Evolutionary conservation across 2,888 invertebrate genomes (phyloP).

Genomic region (Diarsia mendica): DNA sequence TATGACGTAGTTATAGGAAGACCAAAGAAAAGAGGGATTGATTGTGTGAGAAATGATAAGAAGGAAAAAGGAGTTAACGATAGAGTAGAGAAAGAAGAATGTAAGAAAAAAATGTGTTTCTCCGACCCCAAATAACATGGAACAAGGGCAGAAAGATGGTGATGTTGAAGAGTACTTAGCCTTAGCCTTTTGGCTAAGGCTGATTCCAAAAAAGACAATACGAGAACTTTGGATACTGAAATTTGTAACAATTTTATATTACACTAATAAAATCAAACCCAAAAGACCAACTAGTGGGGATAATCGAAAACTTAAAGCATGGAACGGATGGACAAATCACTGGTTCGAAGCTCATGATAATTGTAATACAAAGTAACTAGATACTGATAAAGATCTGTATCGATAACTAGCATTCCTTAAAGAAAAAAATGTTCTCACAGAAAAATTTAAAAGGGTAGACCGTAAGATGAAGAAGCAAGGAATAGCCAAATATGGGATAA

Average conservation of each 20-base stretch:
- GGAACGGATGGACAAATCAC: neutral
- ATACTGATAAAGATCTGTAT: neutral
- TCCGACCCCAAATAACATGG: too few species aligned
- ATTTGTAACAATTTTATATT: too few species aligned
- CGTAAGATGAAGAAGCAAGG: slow-evolving; percentile 31
- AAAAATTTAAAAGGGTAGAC: slow-evolving; percentile 29
- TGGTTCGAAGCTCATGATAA: neutral
- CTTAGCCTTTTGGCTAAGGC: neutral
- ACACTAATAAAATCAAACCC: neutral
- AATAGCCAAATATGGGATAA: slow-evolving; percentile 53
- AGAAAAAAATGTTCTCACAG: slow-evolving; percentile 40
- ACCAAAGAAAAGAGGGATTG: too few species aligned
- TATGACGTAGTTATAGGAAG: neutral
- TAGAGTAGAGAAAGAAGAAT: too few species aligned
- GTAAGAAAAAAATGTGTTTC: too few species aligned
- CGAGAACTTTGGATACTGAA: neutral
- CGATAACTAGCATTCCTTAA: neutral
- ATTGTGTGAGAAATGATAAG: too few species aligned
- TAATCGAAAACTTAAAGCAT: too few species aligned
- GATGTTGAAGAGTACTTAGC: too few species aligned
- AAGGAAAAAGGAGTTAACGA: too few species aligned
- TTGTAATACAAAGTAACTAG: neutral
- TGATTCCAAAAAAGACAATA: neutral
- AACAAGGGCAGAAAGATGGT: too few species aligned
- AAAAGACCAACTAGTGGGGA: neutral